Percentiles rank a stretch among this genome's conserved stretches.
phyloP scores from a whole-genome alignment of 2,797 vertebrate species.

The Coilia nasus region DNA sequence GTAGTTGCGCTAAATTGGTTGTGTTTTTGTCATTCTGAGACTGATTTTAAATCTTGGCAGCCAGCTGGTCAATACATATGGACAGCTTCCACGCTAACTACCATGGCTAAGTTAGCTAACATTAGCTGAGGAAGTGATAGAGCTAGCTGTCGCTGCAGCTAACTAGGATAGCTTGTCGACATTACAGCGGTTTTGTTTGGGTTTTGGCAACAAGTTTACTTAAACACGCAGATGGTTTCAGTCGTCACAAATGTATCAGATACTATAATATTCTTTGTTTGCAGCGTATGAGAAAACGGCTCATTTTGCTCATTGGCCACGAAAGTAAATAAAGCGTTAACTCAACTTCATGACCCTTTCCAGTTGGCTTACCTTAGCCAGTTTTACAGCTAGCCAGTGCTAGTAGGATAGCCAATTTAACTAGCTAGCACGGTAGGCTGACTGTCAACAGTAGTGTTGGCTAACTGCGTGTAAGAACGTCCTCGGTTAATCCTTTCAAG shows the following conservation, averaged over 20 bases:
- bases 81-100: neutral
- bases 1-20: neutral
- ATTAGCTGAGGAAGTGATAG: neutral
- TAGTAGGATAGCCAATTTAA: neutral
- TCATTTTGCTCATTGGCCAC: neutral
- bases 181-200: neutral
- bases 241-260: too few species aligned
- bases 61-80: neutral
- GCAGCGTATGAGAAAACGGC: neutral
- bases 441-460: neutral
- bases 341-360: neutral
- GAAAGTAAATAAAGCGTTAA: neutral
- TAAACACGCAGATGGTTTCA: neutral
- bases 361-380: neutral
- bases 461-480: neutral
- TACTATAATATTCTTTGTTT: neutral
- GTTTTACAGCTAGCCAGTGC: neutral
- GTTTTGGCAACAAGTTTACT: neutral
- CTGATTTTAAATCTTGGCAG: neutral
- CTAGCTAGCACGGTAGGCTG: neutral
- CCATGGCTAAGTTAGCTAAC: neutral
- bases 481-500: slow-evolving; percentile 2
- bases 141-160: neutral
- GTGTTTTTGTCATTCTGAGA: neutral
- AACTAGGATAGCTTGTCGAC: neutral